Evolutionary conservation across 2,113 vertebrate species (phyloP).

Genomic region (Onychostoma macrolepis): DNA sequence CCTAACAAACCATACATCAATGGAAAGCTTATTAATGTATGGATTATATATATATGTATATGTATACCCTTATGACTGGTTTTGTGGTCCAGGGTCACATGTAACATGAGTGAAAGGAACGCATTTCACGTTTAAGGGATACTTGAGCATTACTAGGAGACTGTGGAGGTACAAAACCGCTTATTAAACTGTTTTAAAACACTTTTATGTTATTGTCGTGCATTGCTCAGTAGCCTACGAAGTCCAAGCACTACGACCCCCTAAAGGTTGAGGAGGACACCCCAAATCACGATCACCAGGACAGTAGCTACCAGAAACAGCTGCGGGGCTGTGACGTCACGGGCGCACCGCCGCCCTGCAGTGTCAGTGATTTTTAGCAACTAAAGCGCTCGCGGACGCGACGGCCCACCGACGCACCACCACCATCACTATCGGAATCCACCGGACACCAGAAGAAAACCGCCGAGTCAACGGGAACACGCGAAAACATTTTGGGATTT

Average conservation of each 20-base stretch:
- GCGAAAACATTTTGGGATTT: neutral
- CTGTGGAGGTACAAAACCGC: neutral
- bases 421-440: neutral
- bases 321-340: constrained; percentile 53
- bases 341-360: constrained; percentile 53
- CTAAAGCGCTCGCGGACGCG: constrained; percentile 16
- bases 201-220: neutral
- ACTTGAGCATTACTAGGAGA: neutral
- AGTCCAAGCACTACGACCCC: neutral
- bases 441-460: neutral
- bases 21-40: too few relatives aligned
- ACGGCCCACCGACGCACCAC: constrained; percentile 17
- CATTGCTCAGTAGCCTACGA: neutral
- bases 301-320: neutral
- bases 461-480: neutral
- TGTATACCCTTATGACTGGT: too few relatives aligned
- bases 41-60: too few relatives aligned
- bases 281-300: neutral
- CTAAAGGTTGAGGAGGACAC: constrained; percentile 32
- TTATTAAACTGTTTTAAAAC: neutral
- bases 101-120: neutral
- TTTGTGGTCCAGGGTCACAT: too few relatives aligned
- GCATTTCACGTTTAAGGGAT: neutral
- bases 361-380: constrained; percentile 53
- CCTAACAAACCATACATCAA: too few relatives aligned